Base-by-base conservation (phyloP, 2,797 vertebrate species). In the Picus viridis region DNA sequence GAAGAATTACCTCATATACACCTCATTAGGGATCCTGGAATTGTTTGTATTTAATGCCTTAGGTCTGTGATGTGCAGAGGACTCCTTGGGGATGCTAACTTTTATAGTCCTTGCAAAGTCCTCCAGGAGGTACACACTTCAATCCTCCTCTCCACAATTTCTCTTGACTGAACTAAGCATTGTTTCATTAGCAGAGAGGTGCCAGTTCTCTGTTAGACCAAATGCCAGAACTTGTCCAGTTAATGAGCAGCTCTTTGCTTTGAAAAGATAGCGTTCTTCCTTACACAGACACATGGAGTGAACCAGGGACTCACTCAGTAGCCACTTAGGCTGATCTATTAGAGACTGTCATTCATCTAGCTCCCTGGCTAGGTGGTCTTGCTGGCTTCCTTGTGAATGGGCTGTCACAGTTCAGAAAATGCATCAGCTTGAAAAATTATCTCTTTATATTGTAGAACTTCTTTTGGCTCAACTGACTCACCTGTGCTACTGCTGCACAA, bases 291-390 rank as follows among this genome's bases (percentile, higher is more conserved):
- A 27, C 1, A 24, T 10, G 13, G 18, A 29, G 57, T 39, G 75
- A 81, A 51, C 24, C 22, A 43, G 47, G 47, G 43, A 75, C 3
- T 2, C 0, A 0, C 58, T 51, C 56, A 56, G 70, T 0, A 0
- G 41, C 27, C 10, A 5, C 45, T 23, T 9, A 47, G 6, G 19
- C 34, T 80, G 41, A 62, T 92, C 65, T 83, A 0, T 81, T 62
- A 58, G 70, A 71, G 36, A 17, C 51, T 91, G 22, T 47, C 27
- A 15, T 23, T 80, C 23, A 27, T 74, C 2, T 0, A 1, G 1
- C 39, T 80, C 24, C 43, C 63, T 79, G 68, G 17, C n/a, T 2
- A 0, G 64, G 54, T 41, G n/a, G 63, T 76, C 77, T 86, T 86
- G 74, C 57, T 73, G 61, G 14, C 34, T 84, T 82, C 36, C 53